Base-by-base conservation (phyloP, 2,797 vertebrate genomes). In the Tympanoctomys barrerae region DNA sequence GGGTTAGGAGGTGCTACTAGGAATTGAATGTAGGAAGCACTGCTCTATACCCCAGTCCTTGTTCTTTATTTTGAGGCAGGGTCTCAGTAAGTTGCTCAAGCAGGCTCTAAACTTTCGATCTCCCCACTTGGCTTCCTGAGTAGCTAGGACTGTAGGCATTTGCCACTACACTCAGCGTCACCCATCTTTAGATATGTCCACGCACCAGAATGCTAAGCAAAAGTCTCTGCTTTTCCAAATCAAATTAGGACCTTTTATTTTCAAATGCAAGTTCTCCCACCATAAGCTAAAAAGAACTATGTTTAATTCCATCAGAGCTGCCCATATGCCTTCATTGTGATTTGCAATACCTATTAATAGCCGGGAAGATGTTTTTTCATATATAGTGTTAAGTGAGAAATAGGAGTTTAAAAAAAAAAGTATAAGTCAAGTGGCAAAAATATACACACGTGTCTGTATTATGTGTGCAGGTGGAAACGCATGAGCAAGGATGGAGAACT, bases 301-400 rank as follows among this genome's bases (percentile, higher is more conserved):
- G 16, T 33, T 70, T 91, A 59, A 52, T 89, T 86, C 64, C 62
- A 75, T 89, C 42, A 79, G 62, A 79, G 31, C 5, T 33, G 39
- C 62, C 66, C 42, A 57, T 31, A 31, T 16, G 4, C 42, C 36
- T 91, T 62, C 70, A 11, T 0, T 89, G 26, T 42, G 28, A 91
- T 83, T 68, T 46, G 5, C 42, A 79, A 46, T 70, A 61, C 2
- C 49, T 62, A 7, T 36, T 57, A 52, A 33, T 80, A 79, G 19
- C 26, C 62, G 31, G 36, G 66, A 94, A 92, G 33, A 73, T 21
- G 22, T 39, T 89, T 96, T 79, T 79, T 57, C 14, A 28, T 75
- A 16, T 26, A 49, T 3, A 79, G 46, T 73, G 6, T 39, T 88
- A 68, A 77, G 33, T 1, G 10, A 84, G 10, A 87, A 83, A 87